Evolutionary conservation across 1,140 invertebrate genomes (phyloP).

Genomic region (Homalodisca vitripennis): DNA sequence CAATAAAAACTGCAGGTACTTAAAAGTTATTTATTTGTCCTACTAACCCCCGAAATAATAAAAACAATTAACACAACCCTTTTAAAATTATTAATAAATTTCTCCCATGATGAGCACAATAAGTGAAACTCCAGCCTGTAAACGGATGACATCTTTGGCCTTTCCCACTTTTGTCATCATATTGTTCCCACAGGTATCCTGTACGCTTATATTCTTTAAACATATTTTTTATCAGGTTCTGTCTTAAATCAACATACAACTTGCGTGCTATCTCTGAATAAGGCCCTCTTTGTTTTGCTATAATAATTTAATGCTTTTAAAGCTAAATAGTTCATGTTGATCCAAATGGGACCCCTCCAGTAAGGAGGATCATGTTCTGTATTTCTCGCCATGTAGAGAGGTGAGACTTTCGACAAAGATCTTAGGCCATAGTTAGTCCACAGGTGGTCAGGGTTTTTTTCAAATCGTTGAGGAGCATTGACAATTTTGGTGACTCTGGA

Average conservation of each 20-base stretch:
- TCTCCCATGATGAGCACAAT: slow-evolving; percentile 95
- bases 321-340: slow-evolving; percentile 97
- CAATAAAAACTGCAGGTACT: too few species aligned
- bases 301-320: slow-evolving; percentile 81
- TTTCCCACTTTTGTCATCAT: slow-evolving; percentile 84
- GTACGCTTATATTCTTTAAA: slow-evolving; percentile 81
- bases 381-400: slow-evolving; percentile 91
- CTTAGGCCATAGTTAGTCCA: slow-evolving; percentile 92
- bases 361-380: slow-evolving; percentile 98
- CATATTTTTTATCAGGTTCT: slow-evolving; percentile 87
- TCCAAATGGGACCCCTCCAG: slow-evolving; percentile 97
- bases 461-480: slow-evolving; percentile 76
- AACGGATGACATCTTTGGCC: slow-evolving; percentile 95
- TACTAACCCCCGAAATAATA: too few species aligned
- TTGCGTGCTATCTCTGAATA: slow-evolving; percentile 61
- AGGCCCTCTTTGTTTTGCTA: slow-evolving; percentile 65
- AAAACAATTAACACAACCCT: too few species aligned
- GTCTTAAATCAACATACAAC: slow-evolving; percentile 74
- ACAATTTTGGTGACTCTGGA: slow-evolving; percentile 79
- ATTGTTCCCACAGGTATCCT: slow-evolving; percentile 98
- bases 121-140: slow-evolving; percentile 95
- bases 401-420: slow-evolving; percentile 84
- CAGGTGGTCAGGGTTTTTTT: slow-evolving; percentile 72
- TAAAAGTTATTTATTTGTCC: too few species aligned
- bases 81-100: slow-evolving; percentile 52